phyloP scores from a whole-genome alignment of 2,797 vertebrate genomes.

The Anguilla marmorata region DNA sequence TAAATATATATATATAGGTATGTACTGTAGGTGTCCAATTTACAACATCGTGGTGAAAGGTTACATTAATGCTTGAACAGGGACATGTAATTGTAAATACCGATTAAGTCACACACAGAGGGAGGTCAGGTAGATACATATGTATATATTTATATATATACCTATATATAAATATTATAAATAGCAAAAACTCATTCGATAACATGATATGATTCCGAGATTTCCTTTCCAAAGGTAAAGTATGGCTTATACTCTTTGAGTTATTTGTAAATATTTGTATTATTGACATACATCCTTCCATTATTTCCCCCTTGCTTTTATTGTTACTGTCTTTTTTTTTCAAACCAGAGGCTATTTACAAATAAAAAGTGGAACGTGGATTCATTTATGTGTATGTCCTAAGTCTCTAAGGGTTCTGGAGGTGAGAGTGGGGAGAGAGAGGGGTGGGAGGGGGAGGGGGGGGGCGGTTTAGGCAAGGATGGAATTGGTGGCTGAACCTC shows the following conservation, averaged over 20 bases:
- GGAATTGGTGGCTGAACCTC: constrained; percentile 51
- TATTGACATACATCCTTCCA: neutral
- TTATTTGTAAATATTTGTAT: constrained; percentile 41
- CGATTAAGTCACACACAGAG: constrained; percentile 36
- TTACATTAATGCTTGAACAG: constrained; percentile 50
- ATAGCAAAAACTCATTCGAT: constrained; percentile 57
- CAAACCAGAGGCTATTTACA: constrained; percentile 68
- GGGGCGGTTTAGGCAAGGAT: constrained; percentile 47
- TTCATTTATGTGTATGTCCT: constrained; percentile 12
- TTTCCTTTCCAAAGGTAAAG: constrained; percentile 67
- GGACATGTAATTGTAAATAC: constrained; percentile 41
- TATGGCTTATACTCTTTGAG: constrained; percentile 77
- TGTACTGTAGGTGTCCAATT: neutral
- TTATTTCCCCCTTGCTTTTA: constrained; percentile 30
- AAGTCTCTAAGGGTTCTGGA: constrained; percentile 15
- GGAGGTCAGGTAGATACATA: constrained; percentile 34
- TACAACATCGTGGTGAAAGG: constrained; percentile 49
- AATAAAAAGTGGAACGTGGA: constrained; percentile 54
- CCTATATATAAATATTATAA: constrained; percentile 60
- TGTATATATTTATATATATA: constrained; percentile 53
- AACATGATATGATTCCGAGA: constrained; percentile 64
- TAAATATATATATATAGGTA: constrained; percentile 34
- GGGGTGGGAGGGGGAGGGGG: constrained; percentile 37
- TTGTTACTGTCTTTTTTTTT: constrained; percentile 59
- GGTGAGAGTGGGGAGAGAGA: neutral